Base-by-base conservation (phyloP, 2,113 vertebrate species). In the Sylvilagus bachmani region DNA sequence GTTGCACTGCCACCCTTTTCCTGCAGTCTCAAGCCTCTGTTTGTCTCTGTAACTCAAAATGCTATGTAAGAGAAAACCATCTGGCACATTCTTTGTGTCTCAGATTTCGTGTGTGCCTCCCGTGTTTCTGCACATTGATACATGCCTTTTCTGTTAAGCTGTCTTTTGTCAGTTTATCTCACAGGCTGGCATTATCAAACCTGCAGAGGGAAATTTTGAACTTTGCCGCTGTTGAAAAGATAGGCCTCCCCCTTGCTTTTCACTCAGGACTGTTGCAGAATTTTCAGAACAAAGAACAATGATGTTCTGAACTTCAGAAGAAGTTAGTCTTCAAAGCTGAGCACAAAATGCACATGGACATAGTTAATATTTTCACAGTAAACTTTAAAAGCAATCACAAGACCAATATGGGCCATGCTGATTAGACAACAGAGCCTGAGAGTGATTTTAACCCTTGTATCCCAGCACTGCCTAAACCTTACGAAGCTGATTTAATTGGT, bases 361-460 rank as follows among this genome's bases (percentile, higher is more conserved):
- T 84, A 67, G 74, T 89, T 96, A 90, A 38, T 62, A 81, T 90
- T 93, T 91, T 84, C 71, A 61, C 24, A 53, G 12, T 66, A 36
- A 33, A 74, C 84, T 81, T 96, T 85, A 73, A 90, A 25, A 38
- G 44, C 33, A 92, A 62, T 92, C 82, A 36, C 62, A 25, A 90
- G 73, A 94, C 85, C 62, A 81, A 49, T 6, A 22, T 24, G 92
- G 16, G 25, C 55, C 55, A 9, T 38, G 38, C 64, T 73, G 61
- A 74, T 86, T 74, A 36, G 69, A 92, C 14, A 27, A 61, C 67
- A 93, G 14, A 61, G 16, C 69, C 79, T 58, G 44, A 67, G 70
- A 25, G 64, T 38, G 92, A 44, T 62, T 67, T 64, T 91, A 22
- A 69, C 3, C 80, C 29, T 66, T 74, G 27, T 66, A 61, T 58